Conservation (phyloP, 1,140 invertebrate species). For the Trinorchestia longiramus region DNA sequence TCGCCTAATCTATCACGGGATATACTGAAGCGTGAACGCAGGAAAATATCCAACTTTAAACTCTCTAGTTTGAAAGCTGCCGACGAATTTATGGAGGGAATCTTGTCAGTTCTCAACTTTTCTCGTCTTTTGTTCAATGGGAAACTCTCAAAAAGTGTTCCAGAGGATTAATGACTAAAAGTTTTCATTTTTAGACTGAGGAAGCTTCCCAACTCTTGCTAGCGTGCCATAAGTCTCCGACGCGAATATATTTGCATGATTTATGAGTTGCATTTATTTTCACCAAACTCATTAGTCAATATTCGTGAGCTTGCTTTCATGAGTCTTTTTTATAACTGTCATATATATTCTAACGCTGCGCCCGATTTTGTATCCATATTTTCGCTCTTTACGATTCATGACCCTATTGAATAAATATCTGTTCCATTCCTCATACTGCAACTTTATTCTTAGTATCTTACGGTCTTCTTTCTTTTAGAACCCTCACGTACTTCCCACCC, state of each 20-base stretch:
- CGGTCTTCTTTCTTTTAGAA: not conserved
- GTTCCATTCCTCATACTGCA: not conserved
- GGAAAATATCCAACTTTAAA: constrained; percentile 52
- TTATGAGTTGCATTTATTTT: not conserved
- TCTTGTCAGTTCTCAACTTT: constrained; percentile 54
- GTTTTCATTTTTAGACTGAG: constrained; percentile 40
- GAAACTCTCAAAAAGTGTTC: constrained; percentile 51
- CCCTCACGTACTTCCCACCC: not conserved
- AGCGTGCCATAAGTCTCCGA: not conserved
- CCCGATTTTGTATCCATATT: not conserved
- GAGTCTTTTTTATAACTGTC: not conserved
- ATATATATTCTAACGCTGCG: not conserved
- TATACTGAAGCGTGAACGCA: constrained; percentile 52
- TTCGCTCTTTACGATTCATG: not conserved
- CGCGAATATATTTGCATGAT: constrained; percentile 43
- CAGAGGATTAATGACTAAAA: constrained; percentile 35
- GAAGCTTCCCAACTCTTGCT: constrained; percentile 45
- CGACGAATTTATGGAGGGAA: constrained; percentile 51
- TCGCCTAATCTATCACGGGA: constrained; percentile 52
- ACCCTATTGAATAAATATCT: not conserved
- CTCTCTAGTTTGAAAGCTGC: constrained; percentile 54
- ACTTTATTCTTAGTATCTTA: not conserved
- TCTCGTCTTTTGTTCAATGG: constrained; percentile 49
- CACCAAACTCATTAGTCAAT: not conserved
- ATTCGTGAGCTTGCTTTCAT: not conserved